Base-by-base conservation (phyloP, 2,888 invertebrate species). In the Drosophila gaucha region DNA sequence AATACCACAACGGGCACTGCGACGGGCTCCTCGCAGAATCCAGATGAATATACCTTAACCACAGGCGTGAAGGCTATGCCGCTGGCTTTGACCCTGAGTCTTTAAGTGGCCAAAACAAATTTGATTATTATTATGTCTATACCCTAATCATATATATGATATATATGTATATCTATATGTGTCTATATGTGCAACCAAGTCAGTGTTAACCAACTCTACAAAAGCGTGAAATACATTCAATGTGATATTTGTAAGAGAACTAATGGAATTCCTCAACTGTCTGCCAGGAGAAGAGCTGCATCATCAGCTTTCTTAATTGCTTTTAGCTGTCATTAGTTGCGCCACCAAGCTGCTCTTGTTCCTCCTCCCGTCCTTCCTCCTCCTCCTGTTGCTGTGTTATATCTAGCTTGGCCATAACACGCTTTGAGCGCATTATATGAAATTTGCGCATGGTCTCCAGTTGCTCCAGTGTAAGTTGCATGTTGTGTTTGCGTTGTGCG, bases 21-120 rank as follows among this genome's bases (percentile, higher is more conserved):
- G 3, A 90, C 90, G 2, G 90, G 80, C 28, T 91, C 91, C 18
- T 91, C 91, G 0, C 90, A 91, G 70, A 90, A 90, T 52, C 90
- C 90, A 16, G 90, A 90, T 43, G 89, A 87, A 10, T 80, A 79
- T 12, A 78, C 80, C 6, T 58, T 65, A 6, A 62, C 49, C 20
- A 56, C 49, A 20, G 46, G 41, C 14, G 65, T 55, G 10, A 87
- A 80, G 38, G 64, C 83, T 1, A 85, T 89, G 74, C 88, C 88
- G 3, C 52, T 90, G 24, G 72, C 78, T 0, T 55, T 78, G 35
- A 78, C 83, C 6, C 49, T 85, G 16, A 66, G 69, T 5, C 85
- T 67, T 30, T 84, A 20, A 59, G 8, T 22, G 8, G 20, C 18
- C 18, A 6, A 22, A 10, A n/a, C n/a, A n/a, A 28, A 26, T 31